Base-by-base conservation (phyloP, 2,888 invertebrate species). In the Caenorhabditis sp. region DNA sequence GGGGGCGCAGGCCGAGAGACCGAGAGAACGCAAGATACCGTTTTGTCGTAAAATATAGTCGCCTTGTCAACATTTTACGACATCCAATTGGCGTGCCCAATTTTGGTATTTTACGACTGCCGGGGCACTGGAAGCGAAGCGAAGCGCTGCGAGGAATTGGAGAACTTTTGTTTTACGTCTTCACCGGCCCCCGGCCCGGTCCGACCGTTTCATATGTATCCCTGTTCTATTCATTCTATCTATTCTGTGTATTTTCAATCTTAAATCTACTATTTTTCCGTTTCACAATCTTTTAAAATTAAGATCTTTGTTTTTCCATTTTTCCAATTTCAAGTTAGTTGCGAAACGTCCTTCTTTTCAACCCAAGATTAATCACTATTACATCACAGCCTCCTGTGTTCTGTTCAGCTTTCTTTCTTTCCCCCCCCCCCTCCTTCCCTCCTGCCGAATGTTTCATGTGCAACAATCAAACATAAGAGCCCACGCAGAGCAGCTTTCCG, bases 1-100 rank as follows among this genome's bases (percentile, higher is more conserved):
- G n/a, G n/a, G n/a, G n/a, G n/a, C n/a, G n/a, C n/a, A n/a, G n/a
- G n/a, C n/a, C n/a, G n/a, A n/a, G n/a, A n/a, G n/a, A n/a, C n/a
- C n/a, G n/a, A n/a, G n/a, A n/a, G n/a, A n/a, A n/a, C n/a, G n/a
- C n/a, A n/a, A 58, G 50, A 50, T 24, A 74, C 65, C 74, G 65
- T 58, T 32, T 3, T 76, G 69, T 80, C 80, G 69, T 80, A 80
- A 80, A 80, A 80, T 74, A 74, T 80, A 64, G 79, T 80, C 74
- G 74, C 53, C 70, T 67, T 71, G 79, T 79, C 80, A 80, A 72
- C 68, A 80, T 80, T 80, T 80, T 74, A 80, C 69, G 80, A 80
- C 80, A 56, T 72, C 74, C 74, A 64, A 80, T 74, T 80, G 74
- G 69, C 71, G 71, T 80, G 80, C 72, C 76, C 74, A 74, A 74